phyloP scores from a whole-genome alignment of 2,888 invertebrate genomes.

The Mesochorus sp. region DNA sequence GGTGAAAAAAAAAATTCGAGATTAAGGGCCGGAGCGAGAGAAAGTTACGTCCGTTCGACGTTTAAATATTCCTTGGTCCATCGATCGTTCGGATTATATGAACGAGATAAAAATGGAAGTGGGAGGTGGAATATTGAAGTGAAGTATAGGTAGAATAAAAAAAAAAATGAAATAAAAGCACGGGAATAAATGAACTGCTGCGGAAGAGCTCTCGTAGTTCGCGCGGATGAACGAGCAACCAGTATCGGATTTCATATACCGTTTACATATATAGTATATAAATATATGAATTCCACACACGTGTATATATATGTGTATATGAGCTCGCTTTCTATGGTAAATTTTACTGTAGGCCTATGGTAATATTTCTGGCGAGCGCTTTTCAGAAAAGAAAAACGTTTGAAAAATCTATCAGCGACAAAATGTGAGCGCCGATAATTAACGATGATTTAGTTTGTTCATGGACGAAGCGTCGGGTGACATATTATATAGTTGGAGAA shows the following conservation, averaged over 20 bases:
- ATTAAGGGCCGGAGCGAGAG: not conserved
- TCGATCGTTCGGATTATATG: slow-evolving; percentile 37
- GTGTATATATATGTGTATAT: slow-evolving; percentile 22
- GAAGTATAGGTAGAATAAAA: not conserved
- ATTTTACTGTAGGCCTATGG: not conserved
- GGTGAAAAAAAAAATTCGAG: not conserved
- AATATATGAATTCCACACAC: slow-evolving; percentile 26
- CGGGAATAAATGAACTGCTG: slow-evolving; percentile 23
- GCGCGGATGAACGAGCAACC: slow-evolving; percentile 36
- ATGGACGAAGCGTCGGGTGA: slow-evolving; percentile 10
- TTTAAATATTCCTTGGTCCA: slow-evolving; percentile 12
- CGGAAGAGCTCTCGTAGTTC: slow-evolving; percentile 8
- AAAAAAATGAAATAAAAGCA: slow-evolving; percentile 24
- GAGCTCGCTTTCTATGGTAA: too few relatives aligned
- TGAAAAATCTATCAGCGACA: slow-evolving; percentile 11
- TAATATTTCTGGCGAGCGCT: not conserved
- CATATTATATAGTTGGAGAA: too few relatives aligned
- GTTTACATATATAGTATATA: not conserved
- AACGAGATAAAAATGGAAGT: slow-evolving; percentile 15
- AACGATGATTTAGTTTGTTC: slow-evolving; percentile 39
- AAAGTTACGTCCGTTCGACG: not conserved
- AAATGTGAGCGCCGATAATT: slow-evolving; percentile 41
- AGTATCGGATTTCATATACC: slow-evolving; percentile 44
- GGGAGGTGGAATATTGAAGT: slow-evolving; percentile 12
- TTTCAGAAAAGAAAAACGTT: not conserved